phyloP scores from a whole-genome alignment of 2,797 vertebrate species.

The Vespertilio murinus region DNA sequence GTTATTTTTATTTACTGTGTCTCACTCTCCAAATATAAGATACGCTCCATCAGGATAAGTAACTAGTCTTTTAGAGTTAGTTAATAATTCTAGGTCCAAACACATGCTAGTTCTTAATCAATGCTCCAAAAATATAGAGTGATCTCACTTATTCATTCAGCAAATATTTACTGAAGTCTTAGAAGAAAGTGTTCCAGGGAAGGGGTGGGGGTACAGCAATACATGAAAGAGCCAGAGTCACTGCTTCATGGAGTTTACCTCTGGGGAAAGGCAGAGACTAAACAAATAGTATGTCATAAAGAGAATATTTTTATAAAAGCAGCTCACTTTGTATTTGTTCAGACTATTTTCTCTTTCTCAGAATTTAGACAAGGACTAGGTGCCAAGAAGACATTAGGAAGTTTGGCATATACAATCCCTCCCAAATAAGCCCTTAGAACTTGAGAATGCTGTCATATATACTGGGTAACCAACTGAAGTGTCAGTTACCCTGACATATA shows the following conservation, averaged over 20 bases:
- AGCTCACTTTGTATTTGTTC: not conserved
- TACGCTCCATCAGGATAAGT: not conserved
- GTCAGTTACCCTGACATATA: constrained; percentile 15
- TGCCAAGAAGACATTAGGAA: constrained; percentile 32
- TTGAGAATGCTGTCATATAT: not conserved
- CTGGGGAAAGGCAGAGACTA: not conserved
- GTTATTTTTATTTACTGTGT: not conserved
- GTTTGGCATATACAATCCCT: not conserved
- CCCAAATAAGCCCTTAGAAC: constrained; percentile 11
- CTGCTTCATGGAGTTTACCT: not conserved
- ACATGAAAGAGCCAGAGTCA: not conserved
- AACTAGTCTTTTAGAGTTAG: not conserved
- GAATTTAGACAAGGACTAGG: constrained; percentile 1
- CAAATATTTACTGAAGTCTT: constrained; percentile 5
- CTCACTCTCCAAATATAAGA: not conserved
- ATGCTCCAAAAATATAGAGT: not conserved
- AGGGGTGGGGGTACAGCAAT: not conserved
- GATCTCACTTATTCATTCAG: constrained; percentile 25
- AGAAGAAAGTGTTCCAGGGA: not conserved
- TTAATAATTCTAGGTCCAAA: not conserved
- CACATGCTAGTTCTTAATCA: not conserved
- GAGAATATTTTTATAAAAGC: not conserved
- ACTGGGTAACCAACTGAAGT: not conserved
- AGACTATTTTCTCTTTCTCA: constrained; percentile 34
- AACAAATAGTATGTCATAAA: constrained; percentile 6